Evolutionary conservation across 2,113 vertebrate species (phyloP).

Genomic region (Prunella himalayana): DNA sequence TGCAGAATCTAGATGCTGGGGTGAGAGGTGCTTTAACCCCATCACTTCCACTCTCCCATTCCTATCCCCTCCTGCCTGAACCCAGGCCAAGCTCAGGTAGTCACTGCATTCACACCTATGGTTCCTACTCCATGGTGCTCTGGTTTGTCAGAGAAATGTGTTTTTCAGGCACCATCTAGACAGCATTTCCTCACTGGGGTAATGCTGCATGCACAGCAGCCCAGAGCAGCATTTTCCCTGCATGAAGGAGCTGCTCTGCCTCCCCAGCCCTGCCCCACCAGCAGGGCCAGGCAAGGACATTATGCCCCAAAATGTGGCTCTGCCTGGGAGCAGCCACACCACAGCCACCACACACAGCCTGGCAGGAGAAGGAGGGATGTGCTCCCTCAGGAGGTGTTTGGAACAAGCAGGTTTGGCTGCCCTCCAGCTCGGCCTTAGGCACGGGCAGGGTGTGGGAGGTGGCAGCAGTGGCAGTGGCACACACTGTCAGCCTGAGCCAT

Average conservation of each 20-base stretch:
- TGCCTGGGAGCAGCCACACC: not conserved
- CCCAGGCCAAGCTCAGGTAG: not conserved
- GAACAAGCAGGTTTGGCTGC: not conserved
- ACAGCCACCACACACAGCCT: rapidly evolving
- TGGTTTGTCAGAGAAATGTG: not conserved
- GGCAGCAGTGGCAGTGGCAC: not conserved
- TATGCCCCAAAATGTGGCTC: not conserved
- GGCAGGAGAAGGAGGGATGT: not conserved
- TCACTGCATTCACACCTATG: rapidly evolving
- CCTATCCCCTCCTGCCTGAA: not conserved
- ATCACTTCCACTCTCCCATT: not conserved
- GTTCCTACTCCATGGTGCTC: not conserved
- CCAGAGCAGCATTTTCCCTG: not conserved
- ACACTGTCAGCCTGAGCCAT: not conserved
- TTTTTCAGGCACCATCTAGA: not conserved
- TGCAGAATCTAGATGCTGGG: not conserved
- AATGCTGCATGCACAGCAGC: rapidly evolving
- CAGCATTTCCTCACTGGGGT: not conserved
- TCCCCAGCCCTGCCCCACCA: not conserved
- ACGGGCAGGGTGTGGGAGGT: not conserved
- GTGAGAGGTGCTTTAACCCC: not conserved
- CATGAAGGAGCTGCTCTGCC: not conserved
- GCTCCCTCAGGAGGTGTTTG: not conserved
- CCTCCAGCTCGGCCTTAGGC: not conserved
- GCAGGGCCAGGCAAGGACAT: not conserved